Base-by-base conservation (phyloP, 2,113 vertebrate genomes). In the Pithys albifrons region DNA sequence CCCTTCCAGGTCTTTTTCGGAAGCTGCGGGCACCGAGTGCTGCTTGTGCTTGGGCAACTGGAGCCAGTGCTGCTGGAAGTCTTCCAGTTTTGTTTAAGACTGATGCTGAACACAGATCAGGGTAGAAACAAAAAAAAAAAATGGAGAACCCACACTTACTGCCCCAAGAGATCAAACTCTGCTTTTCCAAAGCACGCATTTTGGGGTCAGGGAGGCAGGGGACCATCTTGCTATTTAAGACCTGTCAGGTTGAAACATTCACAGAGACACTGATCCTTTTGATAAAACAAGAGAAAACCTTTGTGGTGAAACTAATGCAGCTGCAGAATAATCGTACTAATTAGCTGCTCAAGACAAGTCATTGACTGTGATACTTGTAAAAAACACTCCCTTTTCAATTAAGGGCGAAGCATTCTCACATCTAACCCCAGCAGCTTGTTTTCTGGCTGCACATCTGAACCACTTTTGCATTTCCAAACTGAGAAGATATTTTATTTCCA, bases 261-360 rank as follows among this genome's bases (percentile, higher is more conserved):
- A 97, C 97, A 74, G 72, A 97, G 97, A 97, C 98, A 98, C 97
- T 99, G 98, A 99, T 98, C 98, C 98, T 98, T 99, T 98, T 98
- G 98, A 99, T 98, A 98, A 98, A 98, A 97, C 97, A 97, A 98
- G 96, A 98, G 95, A 97, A 98, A 98, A 98, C 97, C 97, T 98
- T 98, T 98, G 98, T 98, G 98, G 93, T 66, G 95, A 92, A 96
- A 97, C 98, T 98, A 98, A 99, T 96, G 98, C 99, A 99, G 98
- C 99, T 98, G 98, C 95, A 97, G 98, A 98, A 98, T 99, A 99
- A 99, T 99, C 98, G 98, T 97, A 99, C 99, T 99, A 99, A 99
- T 99, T 99, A 99, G 98, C 98, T 98, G 94, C 98, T 98, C 96
- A 96, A 97, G 98, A 98, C 97, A 98, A 99, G 98, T 97, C 97